These are phyloP conservation scores for Folsomia candida DNA, from an alignment of 2,888 invertebrate genomes.

Conservation along the genomic window DNA sequence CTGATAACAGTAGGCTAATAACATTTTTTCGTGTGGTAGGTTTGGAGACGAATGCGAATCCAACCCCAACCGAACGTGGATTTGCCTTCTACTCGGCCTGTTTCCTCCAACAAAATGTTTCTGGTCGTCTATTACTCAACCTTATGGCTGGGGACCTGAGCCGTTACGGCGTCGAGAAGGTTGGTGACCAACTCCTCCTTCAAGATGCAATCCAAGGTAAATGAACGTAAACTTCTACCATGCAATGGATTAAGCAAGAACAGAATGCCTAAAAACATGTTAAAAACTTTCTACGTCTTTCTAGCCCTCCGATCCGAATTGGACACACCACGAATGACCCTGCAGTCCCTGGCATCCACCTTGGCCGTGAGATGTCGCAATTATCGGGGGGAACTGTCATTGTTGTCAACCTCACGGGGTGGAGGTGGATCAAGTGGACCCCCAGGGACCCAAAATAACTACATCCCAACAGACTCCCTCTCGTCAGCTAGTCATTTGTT, in stretches of 20 bases:
- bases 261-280: too few relatives aligned
- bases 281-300: too few relatives aligned
- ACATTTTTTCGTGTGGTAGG: too few relatives aligned
- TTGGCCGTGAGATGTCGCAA: constrained; percentile 45
- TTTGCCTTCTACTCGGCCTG: too few relatives aligned
- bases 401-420: neutral
- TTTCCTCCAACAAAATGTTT: constrained; percentile 15
- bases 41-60: too few relatives aligned
- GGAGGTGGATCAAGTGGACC: neutral
- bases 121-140: constrained; percentile 37
- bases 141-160: constrained; percentile 36
- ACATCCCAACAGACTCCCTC: constrained; percentile 43
- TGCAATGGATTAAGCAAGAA: too few relatives aligned
- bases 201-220: constrained; percentile 41
- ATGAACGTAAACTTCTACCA: too few relatives aligned
- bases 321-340: constrained; percentile 39
- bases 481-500: constrained; percentile 42
- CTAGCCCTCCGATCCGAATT: too few relatives aligned
- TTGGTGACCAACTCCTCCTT: constrained; percentile 46
- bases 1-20: too few relatives aligned
- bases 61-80: too few relatives aligned
- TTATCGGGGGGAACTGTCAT: constrained; percentile 35
- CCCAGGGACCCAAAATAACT: constrained; percentile 20
- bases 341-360: constrained; percentile 39
- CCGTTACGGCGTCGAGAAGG: constrained; percentile 31